Evolutionary conservation across 2,113 vertebrate species (phyloP), one percentile per base, ranked within the genome.

Genomic region (Heliornis fulica): DNA sequence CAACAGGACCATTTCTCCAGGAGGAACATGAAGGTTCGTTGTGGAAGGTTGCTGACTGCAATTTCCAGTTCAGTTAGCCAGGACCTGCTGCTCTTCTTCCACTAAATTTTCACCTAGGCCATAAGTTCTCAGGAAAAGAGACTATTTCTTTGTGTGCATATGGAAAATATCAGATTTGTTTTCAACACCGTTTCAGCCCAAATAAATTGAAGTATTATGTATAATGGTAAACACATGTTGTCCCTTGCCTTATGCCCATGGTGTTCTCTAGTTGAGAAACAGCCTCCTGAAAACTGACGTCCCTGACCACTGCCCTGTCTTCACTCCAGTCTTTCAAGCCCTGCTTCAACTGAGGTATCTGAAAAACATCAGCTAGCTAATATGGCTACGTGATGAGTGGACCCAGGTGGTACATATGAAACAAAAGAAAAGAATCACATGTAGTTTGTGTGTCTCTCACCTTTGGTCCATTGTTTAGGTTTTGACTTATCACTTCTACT

Each of bases 111-210:
- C 41, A 93, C 16, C 57, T 71, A 66, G 57, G 18, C 46, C 45
- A 32, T 83, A 86, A 88, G 12, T 5, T 81, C 57, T 83, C 41
- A 66, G 53, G 38, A 51, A 83, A 92, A 83, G 32, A 66, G 41
- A 11, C 79, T 54, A 10, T 36, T 34, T 86, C 64, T 93, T 92
- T 0, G 1, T 72, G 75, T 90, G 46, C 93, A 89, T 94, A 84
- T 94, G 94, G 93, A 92, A 95, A 94, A 94, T 74, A 93, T 94
- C 89, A 91, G 43, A 19, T 92, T 94, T 95, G 60, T 90, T 96
- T 97, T 97, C 94, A 91, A 81, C 86, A 92, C 76, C 31, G 2
- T 59, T 93, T 86, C 68, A 48, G 72, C 43, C 65, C 84, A 93
- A 89, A 97, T 91, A 95, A 93, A 96, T 92, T 51, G 76, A 89